These are phyloP conservation scores for Bambusicola thoracicus DNA, from an alignment of 2,113 vertebrate species.

Conservation along the genomic window DNA sequence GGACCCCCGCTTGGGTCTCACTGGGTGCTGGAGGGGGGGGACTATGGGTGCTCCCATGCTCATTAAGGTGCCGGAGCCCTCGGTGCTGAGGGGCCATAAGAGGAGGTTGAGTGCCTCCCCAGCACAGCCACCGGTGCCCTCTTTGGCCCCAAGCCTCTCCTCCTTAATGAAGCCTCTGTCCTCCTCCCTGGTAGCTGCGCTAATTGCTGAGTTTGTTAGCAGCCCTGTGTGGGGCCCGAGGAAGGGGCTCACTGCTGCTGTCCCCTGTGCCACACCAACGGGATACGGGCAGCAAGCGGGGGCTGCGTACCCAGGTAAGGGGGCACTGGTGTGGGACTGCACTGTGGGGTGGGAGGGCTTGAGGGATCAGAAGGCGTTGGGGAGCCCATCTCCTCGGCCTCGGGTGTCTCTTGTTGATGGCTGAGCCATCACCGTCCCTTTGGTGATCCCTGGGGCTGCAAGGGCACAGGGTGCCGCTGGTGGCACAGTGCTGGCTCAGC, in stretches of 20 bases:
- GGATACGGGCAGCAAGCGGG: rapidly evolving
- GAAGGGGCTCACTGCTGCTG: neutral
- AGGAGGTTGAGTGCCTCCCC: neutral
- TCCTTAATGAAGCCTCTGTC: conserved; percentile 36
- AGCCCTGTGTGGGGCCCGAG: neutral
- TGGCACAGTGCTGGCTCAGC: conserved; percentile 12
- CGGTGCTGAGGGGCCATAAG: rapidly evolving
- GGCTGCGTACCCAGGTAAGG: conserved; percentile 22
- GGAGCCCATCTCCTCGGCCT: neutral
- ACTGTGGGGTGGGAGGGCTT: neutral
- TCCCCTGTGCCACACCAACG: neutral
- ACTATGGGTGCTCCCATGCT: neutral
- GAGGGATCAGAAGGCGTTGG: neutral
- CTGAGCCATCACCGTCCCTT: neutral
- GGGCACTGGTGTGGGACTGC: neutral
- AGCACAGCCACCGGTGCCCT: neutral
- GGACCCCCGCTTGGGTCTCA: neutral
- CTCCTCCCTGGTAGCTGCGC: neutral
- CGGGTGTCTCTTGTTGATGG: too few relatives aligned
- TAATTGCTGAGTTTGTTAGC: conserved; percentile 63
- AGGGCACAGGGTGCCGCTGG: rapidly evolving
- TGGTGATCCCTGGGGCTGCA: rapidly evolving
- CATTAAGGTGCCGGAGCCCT: too few relatives aligned
- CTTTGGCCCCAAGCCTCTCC: conserved; percentile 20
- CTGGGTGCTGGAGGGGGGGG: neutral